phyloP scores from a whole-genome alignment of 2,888 invertebrate genomes.

The Lampropteryx suffumata region DNA sequence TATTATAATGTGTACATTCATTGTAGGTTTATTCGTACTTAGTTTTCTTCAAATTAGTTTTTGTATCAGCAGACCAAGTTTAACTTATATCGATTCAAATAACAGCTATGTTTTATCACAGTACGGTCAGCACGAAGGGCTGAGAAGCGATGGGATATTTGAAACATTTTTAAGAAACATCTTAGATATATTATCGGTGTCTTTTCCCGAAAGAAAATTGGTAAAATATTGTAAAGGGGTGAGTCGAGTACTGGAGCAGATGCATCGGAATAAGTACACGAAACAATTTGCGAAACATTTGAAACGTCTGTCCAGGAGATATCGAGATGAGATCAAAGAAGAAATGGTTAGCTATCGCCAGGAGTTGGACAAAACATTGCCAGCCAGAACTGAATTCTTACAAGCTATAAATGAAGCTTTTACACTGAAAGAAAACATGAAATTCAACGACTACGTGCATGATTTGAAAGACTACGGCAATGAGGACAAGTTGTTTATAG shows the following conservation, averaged over 20 bases:
- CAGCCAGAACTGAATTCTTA: slow-evolving; percentile 44
- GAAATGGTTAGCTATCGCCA: slow-evolving; percentile 41
- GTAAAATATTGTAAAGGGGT: slow-evolving; percentile 45
- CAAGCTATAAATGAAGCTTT: slow-evolving; percentile 52
- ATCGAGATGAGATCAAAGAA: slow-evolving; percentile 41
- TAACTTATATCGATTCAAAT: background rate
- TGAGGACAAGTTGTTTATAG: slow-evolving; percentile 29
- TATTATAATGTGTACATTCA: slow-evolving; percentile 3
- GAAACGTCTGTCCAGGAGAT: slow-evolving; percentile 40
- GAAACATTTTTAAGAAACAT: slow-evolving; percentile 50
- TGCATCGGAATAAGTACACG: slow-evolving; percentile 39
- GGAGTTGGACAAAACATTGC: slow-evolving; percentile 36
- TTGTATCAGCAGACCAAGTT: slow-evolving; percentile 9
- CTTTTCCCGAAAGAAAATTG: slow-evolving; percentile 44
- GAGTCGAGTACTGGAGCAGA: slow-evolving; percentile 34
- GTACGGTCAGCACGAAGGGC: background rate
- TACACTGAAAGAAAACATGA: slow-evolving; percentile 43
- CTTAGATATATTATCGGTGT: slow-evolving; percentile 43
- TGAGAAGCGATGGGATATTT: slow-evolving; percentile 45
- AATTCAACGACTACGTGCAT: slow-evolving; percentile 54
- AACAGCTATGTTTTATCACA: background rate
- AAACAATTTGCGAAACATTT: slow-evolving; percentile 44
- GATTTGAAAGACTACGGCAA: slow-evolving; percentile 39
- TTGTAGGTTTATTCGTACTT: slow-evolving; percentile 3
- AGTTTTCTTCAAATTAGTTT: slow-evolving; percentile 11